Base-by-base conservation (phyloP, 2,888 invertebrate genomes). In the Zygaena filipendulae region DNA sequence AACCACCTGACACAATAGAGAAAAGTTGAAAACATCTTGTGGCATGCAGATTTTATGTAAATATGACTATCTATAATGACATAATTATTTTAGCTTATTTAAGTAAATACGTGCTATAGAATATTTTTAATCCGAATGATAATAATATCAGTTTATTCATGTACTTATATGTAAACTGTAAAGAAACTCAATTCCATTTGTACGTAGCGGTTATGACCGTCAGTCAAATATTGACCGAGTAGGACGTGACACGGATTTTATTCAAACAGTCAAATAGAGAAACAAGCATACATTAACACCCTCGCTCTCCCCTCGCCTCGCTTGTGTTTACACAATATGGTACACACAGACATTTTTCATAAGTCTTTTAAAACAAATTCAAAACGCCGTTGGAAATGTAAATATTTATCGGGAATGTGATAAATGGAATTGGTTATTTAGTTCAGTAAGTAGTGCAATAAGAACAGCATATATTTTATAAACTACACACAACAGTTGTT, bases 201-300 rank as follows among this genome's bases (percentile, higher is more conserved):
- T 61, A 49, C 63, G 58, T 69, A 75, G 72, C 75, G 74, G 75
- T 75, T 72, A 70, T 74, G n/a, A 64, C 59, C 56, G 63, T 49
- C 59, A 52, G 53, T 59, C 62, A 69, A 79, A 75, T 75, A 75
- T 77, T 79, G 69, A 71, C 72, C 39, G 55, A 64, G 68, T 61
- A 61, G 66, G 68, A 72, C 67, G 60, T 69, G 75, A 77, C 75
- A 75, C 71, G 66, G 72, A 75, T 72, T 74, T 74, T 63, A 52
- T 56, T 59, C 58, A 72, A 74, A 77, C 66, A 72, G 56, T 59
- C 66, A 69, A 71, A 74, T 69, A 72, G 63, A 59, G 67, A 67
- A 70, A 16, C 16, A 16, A 16, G 16, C 16, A 69, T 66, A 68
- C 67, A 68, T 71, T 70, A 69, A 57, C 71, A 67, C 62, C 56